Evolutionary conservation across 2,113 vertebrate species (phyloP), one percentile per base, ranked within the genome.

Genomic region (Eudyptes chrysolophus): DNA sequence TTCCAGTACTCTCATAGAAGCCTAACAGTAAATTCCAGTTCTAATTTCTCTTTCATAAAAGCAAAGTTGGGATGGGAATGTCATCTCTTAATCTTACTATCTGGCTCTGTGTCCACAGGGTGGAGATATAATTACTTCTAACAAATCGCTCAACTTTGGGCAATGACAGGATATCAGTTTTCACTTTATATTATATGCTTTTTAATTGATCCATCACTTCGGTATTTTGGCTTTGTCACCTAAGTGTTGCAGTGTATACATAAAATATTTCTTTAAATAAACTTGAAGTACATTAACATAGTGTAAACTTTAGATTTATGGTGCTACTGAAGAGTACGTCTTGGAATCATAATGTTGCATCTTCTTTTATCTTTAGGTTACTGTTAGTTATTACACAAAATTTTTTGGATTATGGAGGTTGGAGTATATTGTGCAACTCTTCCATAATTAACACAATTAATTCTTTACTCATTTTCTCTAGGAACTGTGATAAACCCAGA

Each of bases 401-500:
- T 13, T 40, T 48, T 51, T 36, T 48, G 13, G 13, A 5, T 70
- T n/a, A 8, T 75, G n/a, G 8, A 24, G 13, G 7, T 26, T 89
- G 57, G 34, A 40, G 8, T 74, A 20, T 16, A 11, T 70, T 74
- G 17, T 79, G 19, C 16, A 29, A 32, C 22, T 65, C 1, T 72
- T 72, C 34, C 24, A 4, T 78, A 51, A 79, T 49, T 30, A 76
- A 21, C 4, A 7, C 19, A 30, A 7, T 66, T 18, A n/a, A 8
- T 90, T 51, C 32, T 64, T 94, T 54, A 3, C 51, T 78, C 2
- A 0, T 54, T 95, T 60, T 95, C 46, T 95, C 13, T 80, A 99
- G 99, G 99, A 99, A 99, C 97, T 99, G 99, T 96, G 99, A 99
- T 97, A 99, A 99, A 79, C 99, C 99, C 16, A 98, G 99, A 26